These are phyloP conservation scores for Chamaea fasciata DNA, from an alignment of 2,113 vertebrate species.

Conservation along the genomic window DNA sequence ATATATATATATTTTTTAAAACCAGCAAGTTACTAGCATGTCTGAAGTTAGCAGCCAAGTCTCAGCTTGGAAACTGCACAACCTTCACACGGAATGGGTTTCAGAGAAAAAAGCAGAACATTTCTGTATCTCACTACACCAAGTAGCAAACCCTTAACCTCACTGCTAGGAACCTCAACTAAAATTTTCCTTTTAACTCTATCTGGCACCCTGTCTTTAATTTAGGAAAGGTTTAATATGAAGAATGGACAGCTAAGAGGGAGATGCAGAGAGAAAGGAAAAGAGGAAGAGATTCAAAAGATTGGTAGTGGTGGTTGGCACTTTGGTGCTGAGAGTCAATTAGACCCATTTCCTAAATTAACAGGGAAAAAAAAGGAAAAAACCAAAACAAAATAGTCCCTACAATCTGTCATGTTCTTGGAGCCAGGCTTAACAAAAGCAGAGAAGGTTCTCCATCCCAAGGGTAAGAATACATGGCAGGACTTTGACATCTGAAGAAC, in stretches of 20 bases:
- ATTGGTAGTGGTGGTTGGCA: background rate
- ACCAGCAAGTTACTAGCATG: background rate
- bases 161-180: background rate
- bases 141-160: background rate
- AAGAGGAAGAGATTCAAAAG: background rate
- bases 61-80: background rate
- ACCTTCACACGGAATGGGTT: background rate
- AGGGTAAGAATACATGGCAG: background rate
- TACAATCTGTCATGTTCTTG: background rate
- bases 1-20: background rate
- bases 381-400: background rate
- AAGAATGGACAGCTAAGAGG: background rate
- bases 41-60: background rate
- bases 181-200: background rate
- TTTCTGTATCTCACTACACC: background rate
- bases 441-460: background rate
- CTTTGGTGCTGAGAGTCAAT: background rate
- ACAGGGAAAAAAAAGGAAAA: background rate
- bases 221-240: background rate
- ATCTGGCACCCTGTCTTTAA: background rate
- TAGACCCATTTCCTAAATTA: background rate
- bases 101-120: background rate
- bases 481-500: background rate
- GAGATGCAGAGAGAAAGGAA: background rate
- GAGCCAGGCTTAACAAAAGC: background rate